Conservation (phyloP, 2,888 invertebrate species). For the Catocala nupta region DNA sequence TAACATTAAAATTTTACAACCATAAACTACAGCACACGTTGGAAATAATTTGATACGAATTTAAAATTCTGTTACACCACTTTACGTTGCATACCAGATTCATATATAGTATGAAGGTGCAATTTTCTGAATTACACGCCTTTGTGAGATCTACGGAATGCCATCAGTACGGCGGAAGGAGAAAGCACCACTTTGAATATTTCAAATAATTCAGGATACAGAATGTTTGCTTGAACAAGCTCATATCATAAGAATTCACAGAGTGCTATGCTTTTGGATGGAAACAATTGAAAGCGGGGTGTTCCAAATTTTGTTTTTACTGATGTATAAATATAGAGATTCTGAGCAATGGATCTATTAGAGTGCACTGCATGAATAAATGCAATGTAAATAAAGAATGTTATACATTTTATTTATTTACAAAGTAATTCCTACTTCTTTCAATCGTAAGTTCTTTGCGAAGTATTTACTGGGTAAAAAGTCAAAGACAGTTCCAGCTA, state of each 20-base stretch:
- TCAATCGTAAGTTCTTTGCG: too few species aligned
- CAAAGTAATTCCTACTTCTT: too few species aligned
- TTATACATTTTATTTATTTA: too few species aligned
- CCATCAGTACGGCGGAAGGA: constrained; percentile 26
- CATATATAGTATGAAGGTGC: constrained; percentile 34
- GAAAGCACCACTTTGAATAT: constrained; percentile 42
- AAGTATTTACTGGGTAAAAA: too few species aligned
- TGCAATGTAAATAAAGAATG: too few species aligned
- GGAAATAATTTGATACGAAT: constrained; percentile 9
- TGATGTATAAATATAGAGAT: too few species aligned
- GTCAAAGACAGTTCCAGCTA: too few species aligned
- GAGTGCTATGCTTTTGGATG: constrained; percentile 13
- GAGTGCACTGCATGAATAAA: too few species aligned
- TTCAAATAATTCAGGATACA: constrained; percentile 37
- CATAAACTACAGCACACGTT: background rate
- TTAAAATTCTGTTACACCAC: constrained; percentile 34
- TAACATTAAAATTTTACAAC: too few species aligned
- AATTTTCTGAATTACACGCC: constrained; percentile 54
- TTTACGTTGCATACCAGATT: constrained; percentile 33
- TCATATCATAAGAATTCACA: constrained; percentile 32
- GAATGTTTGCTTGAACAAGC: constrained; percentile 9
- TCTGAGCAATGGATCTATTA: too few species aligned
- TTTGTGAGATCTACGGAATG: constrained; percentile 44
- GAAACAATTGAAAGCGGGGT: constrained; percentile 31
- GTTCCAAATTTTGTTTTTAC: too few species aligned